These are phyloP conservation scores for Manacus vitellinus DNA, from an alignment of 2,113 vertebrate species.

Conservation along the genomic window DNA sequence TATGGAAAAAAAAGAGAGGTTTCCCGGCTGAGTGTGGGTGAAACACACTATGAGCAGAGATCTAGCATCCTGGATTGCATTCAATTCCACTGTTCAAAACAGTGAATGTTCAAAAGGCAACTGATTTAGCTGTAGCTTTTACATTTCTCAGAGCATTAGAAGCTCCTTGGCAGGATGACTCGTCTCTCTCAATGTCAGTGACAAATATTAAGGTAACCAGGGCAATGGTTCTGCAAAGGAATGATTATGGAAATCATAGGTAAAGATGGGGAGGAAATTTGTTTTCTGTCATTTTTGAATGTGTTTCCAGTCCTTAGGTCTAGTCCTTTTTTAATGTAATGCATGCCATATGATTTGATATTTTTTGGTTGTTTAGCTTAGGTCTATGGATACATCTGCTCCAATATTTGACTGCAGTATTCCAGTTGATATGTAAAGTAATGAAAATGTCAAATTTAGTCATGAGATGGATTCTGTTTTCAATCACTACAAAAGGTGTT, in stretches of 20 bases:
- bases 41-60: neutral
- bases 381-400: neutral
- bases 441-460: slow-evolving; percentile 17
- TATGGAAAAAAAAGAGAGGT: neutral
- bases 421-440: neutral
- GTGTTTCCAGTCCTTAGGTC: neutral
- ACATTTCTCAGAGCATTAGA: neutral
- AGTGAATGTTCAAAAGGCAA: neutral
- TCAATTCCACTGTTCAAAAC: neutral
- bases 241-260: neutral
- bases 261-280: slow-evolving; percentile 10
- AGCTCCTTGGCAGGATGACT: neutral
- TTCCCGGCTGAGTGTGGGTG: neutral
- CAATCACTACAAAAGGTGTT: slow-evolving; percentile 17
- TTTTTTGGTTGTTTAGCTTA: neutral
- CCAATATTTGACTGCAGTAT: neutral
- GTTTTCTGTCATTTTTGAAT: slow-evolving; percentile 8
- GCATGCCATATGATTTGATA: neutral
- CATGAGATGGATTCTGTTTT: slow-evolving; percentile 4
- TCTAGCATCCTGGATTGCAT: neutral
- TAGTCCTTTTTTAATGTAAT: neutral
- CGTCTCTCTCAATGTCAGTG: neutral
- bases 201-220: neutral
- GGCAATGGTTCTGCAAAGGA: neutral
- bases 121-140: neutral